These are phyloP conservation scores for Actenoides lindsayi DNA, from an alignment of 2,113 vertebrate genomes.

Conservation along the genomic window DNA sequence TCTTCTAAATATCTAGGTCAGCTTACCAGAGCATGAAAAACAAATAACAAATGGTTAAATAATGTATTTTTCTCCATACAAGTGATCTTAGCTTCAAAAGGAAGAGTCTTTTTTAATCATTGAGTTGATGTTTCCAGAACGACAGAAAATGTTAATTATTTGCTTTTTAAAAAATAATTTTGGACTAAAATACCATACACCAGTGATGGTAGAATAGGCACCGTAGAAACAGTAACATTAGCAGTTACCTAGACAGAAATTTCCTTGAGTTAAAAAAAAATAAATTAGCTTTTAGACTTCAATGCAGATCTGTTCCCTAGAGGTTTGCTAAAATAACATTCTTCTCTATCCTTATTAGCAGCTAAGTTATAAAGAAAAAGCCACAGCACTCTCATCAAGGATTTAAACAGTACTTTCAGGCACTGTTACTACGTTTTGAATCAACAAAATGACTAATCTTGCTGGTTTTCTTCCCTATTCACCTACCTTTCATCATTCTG, in stretches of 20 bases:
- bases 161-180: not conserved
- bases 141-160: not conserved
- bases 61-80: not conserved
- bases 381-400: not conserved
- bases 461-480: not conserved
- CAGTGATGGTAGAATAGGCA: not conserved
- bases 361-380: not conserved
- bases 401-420: not conserved
- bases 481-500: not conserved
- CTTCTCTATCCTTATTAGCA: not conserved
- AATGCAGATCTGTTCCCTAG: not conserved
- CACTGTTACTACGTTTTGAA: not conserved
- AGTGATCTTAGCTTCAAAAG: not conserved
- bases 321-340: not conserved
- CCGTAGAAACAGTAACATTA: not conserved
- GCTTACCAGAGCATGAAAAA: not conserved
- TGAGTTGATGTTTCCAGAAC: not conserved
- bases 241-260: not conserved
- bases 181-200: not conserved
- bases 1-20: conserved; percentile 4
- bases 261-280: not conserved
- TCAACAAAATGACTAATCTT: not conserved
- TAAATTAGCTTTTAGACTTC: not conserved
- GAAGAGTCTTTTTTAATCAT: not conserved
- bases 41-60: conserved; percentile 1